Percentiles rank a stretch among this genome's conserved stretches.
Evolutionary conservation across 2,888 invertebrate genomes (phyloP).

Genomic region (Capitulum mitella): DNA sequence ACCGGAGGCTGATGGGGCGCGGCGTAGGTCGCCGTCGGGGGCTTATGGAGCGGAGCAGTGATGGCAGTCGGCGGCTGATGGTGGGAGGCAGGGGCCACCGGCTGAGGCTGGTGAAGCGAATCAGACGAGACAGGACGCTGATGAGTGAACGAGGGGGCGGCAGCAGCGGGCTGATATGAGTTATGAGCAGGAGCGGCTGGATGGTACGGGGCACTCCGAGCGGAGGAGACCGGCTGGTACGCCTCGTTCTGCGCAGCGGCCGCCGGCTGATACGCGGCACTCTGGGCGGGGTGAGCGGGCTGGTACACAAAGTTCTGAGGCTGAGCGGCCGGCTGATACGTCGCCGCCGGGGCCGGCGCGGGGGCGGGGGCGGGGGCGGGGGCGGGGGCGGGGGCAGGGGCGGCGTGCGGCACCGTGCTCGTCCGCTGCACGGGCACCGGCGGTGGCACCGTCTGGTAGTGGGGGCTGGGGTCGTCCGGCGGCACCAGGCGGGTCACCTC

Average conservation of each 20-base stretch:
- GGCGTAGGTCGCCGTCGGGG: not conserved
- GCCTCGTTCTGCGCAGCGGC: not conserved
- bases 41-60: not conserved
- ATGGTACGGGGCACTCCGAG: not conserved
- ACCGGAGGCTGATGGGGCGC: not conserved
- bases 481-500: constrained; percentile 45
- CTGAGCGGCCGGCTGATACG: not conserved
- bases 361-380: not conserved
- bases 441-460: not conserved
- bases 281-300: not conserved
- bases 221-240: not conserved
- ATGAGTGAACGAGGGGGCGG: too few species aligned
- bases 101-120: not conserved
- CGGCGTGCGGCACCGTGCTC: not conserved
- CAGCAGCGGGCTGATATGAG: too few species aligned
- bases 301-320: not conserved
- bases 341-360: not conserved
- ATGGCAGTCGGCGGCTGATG: not conserved
- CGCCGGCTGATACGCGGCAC: not conserved
- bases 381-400: not conserved
- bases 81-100: not conserved
- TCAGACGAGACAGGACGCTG: too few species aligned
- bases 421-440: not conserved
- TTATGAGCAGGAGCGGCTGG: not conserved
- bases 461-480: not conserved